Evolutionary conservation across 2,888 invertebrate species (phyloP).

Genomic region (Entomobrya proxima): DNA sequence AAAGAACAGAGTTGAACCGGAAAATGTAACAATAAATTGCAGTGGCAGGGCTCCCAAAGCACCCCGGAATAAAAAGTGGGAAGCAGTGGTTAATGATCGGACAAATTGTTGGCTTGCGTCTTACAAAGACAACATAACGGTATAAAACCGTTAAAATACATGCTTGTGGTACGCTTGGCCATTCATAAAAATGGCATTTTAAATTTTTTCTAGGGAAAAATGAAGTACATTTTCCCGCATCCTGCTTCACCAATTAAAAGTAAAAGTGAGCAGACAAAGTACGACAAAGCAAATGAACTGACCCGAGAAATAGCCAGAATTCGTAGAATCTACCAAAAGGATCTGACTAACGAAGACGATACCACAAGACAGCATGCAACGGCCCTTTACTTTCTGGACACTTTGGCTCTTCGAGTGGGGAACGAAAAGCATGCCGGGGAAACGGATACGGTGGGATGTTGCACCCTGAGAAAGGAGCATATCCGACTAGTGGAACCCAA

Average conservation of each 20-base stretch:
- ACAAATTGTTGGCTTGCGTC: slow-evolving; percentile 76
- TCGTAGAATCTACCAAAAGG: slow-evolving; percentile 83
- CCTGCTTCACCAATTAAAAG: not conserved
- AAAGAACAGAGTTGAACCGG: slow-evolving; percentile 79
- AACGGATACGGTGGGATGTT: slow-evolving; percentile 99
- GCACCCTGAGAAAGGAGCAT: slow-evolving; percentile 97
- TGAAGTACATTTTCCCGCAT: slow-evolving; percentile 37
- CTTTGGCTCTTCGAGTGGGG: slow-evolving; percentile 34
- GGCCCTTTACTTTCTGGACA: slow-evolving; percentile 65
- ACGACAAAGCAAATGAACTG: slow-evolving; percentile 36
- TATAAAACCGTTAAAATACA: not conserved
- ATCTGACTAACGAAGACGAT: too few relatives aligned
- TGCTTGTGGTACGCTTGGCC: too few relatives aligned
- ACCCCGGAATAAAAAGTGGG: slow-evolving; percentile 81
- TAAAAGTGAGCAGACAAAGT: slow-evolving; percentile 17
- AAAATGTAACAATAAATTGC: slow-evolving; percentile 82
- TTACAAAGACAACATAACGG: slow-evolving; percentile 1
- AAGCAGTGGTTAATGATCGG: slow-evolving; percentile 81
- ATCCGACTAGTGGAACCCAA: slow-evolving; percentile 89
- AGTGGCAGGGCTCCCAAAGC: slow-evolving; percentile 80
- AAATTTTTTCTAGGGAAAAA: not conserved
- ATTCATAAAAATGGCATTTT: not conserved
- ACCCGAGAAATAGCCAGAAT: not conserved
- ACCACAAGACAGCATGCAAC: too few relatives aligned
- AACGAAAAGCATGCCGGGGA: slow-evolving; percentile 88